phyloP scores from a whole-genome alignment of 1,140 invertebrate species.

The Drosophila tsacasi region DNA sequence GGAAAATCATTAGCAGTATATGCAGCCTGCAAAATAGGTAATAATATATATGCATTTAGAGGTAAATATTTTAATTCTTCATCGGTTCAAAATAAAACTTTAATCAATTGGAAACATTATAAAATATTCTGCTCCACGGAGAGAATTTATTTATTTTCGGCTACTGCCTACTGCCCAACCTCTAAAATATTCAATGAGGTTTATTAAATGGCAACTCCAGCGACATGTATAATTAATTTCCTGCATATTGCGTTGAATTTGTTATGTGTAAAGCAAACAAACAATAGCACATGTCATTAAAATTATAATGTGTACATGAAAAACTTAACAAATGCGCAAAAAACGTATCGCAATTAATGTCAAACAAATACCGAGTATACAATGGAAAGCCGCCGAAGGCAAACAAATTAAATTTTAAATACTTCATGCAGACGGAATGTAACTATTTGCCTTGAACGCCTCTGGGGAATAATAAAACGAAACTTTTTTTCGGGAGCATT shows the following conservation, averaged over 20 bases:
- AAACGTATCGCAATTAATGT: conserved; percentile 35
- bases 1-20: neutral
- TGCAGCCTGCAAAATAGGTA: neutral
- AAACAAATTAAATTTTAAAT: conserved; percentile 22
- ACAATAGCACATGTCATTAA: conserved; percentile 42
- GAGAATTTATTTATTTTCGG: conserved; percentile 7
- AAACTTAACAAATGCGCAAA: conserved; percentile 19
- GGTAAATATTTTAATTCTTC: neutral
- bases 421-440: conserved; percentile 18
- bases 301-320: conserved; percentile 8
- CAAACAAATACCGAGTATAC: conserved; percentile 4
- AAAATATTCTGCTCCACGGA: conserved; percentile 17
- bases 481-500: conserved; percentile 36
- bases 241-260: conserved; percentile 27
- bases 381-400: conserved; percentile 7
- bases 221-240: conserved; percentile 44
- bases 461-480: conserved; percentile 23
- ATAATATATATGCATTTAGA: neutral
- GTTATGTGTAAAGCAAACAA: conserved; percentile 41
- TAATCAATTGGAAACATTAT: conserved; percentile 14
- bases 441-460: conserved; percentile 23
- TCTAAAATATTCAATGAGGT: conserved; percentile 24
- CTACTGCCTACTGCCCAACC: neutral
- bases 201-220: conserved; percentile 41
- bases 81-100: neutral